Conservation (phyloP, 2,113 vertebrate species). For the Mesoclemmys tuberculata region DNA sequence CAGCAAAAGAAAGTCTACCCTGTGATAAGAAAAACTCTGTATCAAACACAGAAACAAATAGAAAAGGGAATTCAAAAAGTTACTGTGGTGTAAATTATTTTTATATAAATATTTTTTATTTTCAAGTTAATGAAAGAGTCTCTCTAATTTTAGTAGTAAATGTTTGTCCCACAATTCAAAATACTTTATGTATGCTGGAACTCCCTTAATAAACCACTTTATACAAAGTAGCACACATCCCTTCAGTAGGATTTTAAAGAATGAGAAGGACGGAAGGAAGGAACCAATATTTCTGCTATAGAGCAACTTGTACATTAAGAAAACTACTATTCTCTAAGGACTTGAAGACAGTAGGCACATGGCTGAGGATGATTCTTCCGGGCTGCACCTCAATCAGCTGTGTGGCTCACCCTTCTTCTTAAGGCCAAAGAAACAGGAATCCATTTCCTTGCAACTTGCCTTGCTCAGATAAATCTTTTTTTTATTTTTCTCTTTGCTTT, state of each 20-base stretch:
- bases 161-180: not conserved
- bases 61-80: not conserved
- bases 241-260: not conserved
- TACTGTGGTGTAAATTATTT: not conserved
- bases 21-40: not conserved
- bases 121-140: not conserved
- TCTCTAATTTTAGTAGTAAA: not conserved
- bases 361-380: slow-evolving; percentile 11
- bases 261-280: not conserved
- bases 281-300: not conserved
- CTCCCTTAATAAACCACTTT: not conserved
- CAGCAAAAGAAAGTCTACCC: not conserved
- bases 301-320: not conserved
- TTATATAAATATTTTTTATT: not conserved
- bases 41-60: not conserved
- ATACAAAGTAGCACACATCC: not conserved
- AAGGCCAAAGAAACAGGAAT: not conserved
- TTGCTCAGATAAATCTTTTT: not conserved
- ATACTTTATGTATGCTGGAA: not conserved
- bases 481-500: not conserved
- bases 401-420: not conserved
- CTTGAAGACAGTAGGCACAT: not conserved
- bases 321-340: slow-evolving; percentile 6
- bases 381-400: slow-evolving; percentile 31
- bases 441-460: not conserved